Conservation (phyloP, 2,888 invertebrate genomes). For the Stomorhina lunata region DNA sequence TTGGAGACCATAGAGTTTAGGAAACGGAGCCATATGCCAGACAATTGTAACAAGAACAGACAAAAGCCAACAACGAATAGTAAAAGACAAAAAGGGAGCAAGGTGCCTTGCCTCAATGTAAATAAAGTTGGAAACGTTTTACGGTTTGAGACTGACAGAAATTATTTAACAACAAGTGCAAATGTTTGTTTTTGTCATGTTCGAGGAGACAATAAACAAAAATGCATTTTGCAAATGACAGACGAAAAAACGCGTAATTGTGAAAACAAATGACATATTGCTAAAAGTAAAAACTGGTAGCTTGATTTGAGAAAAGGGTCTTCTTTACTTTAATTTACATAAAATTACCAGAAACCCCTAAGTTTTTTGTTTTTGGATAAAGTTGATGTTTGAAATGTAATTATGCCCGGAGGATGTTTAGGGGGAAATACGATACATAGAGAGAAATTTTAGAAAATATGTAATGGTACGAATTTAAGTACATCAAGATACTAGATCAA, state of each 20-base stretch:
- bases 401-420: too few species aligned
- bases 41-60: not conserved
- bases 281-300: slow-evolving; percentile 9
- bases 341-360: not conserved
- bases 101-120: slow-evolving; percentile 28
- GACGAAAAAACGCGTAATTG: not conserved
- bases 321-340: not conserved
- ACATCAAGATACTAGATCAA: too few species aligned
- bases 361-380: not conserved
- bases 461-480: too few species aligned
- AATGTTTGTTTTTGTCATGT: slow-evolving; percentile 54
- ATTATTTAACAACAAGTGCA: slow-evolving; percentile 58
- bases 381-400: not conserved
- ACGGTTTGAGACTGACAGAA: not conserved
- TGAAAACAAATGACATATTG: slow-evolving; percentile 24
- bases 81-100: slow-evolving; percentile 21
- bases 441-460: too few species aligned
- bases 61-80: not conserved
- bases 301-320: not conserved
- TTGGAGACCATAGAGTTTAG: slow-evolving; percentile 7
- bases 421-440: too few species aligned
- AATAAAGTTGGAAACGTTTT: slow-evolving; percentile 19
- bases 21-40: slow-evolving; percentile 37
- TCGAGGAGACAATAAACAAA: slow-evolving; percentile 42
- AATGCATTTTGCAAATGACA: slow-evolving; percentile 2